Evolutionary conservation across 2,797 vertebrate species (phyloP), one percentile per base, ranked within the genome.

Genomic region (Halcyon leucocephala): DNA sequence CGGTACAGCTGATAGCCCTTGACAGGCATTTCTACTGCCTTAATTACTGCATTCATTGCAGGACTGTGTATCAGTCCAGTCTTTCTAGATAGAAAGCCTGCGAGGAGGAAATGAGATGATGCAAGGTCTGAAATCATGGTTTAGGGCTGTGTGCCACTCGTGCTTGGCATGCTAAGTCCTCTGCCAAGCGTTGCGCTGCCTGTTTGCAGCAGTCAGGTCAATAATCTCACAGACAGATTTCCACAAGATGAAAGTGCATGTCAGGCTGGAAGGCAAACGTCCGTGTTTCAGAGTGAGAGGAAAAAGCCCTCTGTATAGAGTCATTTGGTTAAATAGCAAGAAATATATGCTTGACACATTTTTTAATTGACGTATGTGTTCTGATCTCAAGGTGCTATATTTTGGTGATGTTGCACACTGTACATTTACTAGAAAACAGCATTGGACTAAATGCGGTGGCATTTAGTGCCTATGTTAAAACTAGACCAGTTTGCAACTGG

Each of bases 361-460:
- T 67, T 77, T 62, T 21, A 72, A 31, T 37, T 41, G 44, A 0
- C 0, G 20, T 12, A 6, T 1, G 1, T 18, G 33, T 16, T 74
- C 37, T 89, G 61, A 10, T 77, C 44, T 44, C 44, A 60, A 6
- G 0, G 2, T 39, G 20, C 28, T 4, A 0, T 66, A 5, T 79
- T 48, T 66, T 44, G 37, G 18, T 73, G 52, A 66, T 17, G 21
- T 26, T n/a, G 48, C n/a, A 33, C 0, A 0, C 12, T 33, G 29
- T 22, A 20, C 66, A 35, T 64, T 84, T 84, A 52, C 39, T 42
- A 49, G 46, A 82, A 67, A 69, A 18, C 12, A 86, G 29, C 10
- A 37, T 1, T 44, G 61, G 21, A 41, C 62, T 67, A 60, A 71
- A 83, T 0, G 1, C 52, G 12, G 18, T 28, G 29, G 22, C 25